Evolutionary conservation across 2,113 vertebrate genomes (phyloP), one percentile per base, ranked within the genome.

Genomic region (Anas platyrhynchos): DNA sequence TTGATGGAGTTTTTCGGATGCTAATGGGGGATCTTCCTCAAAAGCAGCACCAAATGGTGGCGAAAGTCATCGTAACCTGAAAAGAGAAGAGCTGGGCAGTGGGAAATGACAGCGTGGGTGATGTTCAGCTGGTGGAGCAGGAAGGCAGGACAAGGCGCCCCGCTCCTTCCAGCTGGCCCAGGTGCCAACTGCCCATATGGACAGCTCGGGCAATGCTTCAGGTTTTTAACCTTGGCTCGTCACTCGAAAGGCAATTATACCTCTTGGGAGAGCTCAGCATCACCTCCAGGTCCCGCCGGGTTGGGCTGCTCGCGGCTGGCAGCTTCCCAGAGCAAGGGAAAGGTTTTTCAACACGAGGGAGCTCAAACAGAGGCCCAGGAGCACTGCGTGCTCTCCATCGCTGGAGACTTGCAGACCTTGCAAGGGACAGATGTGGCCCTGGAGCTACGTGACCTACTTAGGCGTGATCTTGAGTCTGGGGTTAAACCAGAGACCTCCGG

Each of bases 401-500:
- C 2, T 7, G 48, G 43, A 9, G 43, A 65, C 16, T 1, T 9
- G 59, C 31, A 16, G 85, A 50, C 16, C 59, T 43, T 52, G 31
- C 36, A 14, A 65, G 27, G 65, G 55, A 65, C 48, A 77, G 36
- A 8, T 20, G 1, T 2, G n/a, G 66, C 56, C 61, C 44, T 23
- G 80, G 69, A 67, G 25, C 50, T 61, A 41, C 50, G 48, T 34
- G 32, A 23, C 41, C 13, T 31, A 46, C 66, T 20, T 9, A 26
- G 23, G 31, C 1, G 0, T 23, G 62, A 22, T 7, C 46, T 25
- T 43, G 41, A 65, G 62, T 25, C 0, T 0, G 43, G 26, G 6
- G 18, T 66, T 73, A 41, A 73, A n/a, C 9, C 9, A 1, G 73
- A 79, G 46, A 4, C 38, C 25, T 48, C 46, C 73, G 20, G 54